Conservation (phyloP, 2,888 invertebrate species). For the Drosophila eohydei region DNA sequence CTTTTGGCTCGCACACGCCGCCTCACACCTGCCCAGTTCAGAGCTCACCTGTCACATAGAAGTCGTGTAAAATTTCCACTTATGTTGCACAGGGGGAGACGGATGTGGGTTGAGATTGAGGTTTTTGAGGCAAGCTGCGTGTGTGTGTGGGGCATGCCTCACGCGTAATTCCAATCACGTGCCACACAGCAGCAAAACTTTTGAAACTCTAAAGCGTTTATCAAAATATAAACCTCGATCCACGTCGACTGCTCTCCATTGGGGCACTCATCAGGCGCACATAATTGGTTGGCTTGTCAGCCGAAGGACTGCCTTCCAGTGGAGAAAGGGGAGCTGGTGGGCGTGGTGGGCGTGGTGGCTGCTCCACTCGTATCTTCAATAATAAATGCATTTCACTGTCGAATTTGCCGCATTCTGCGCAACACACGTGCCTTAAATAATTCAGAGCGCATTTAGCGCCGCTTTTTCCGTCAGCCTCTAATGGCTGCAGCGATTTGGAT, state of each 20-base stretch:
- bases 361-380: slow-evolving; percentile 65
- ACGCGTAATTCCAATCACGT: slow-evolving; percentile 79
- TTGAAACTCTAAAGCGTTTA: slow-evolving; percentile 77
- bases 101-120: slow-evolving; percentile 35
- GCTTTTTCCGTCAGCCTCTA: slow-evolving; percentile 68
- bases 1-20: slow-evolving; percentile 23
- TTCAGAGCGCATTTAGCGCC: slow-evolving; percentile 77
- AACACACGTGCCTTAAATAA: slow-evolving; percentile 81
- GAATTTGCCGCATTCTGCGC: slow-evolving; percentile 81
- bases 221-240: slow-evolving; percentile 57
- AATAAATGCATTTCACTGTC: slow-evolving; percentile 81
- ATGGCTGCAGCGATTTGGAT: slow-evolving; percentile 69
- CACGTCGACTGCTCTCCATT: slow-evolving; percentile 5
- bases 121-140: slow-evolving; percentile 28
- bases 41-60: slow-evolving; percentile 16
- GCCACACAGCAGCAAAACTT: slow-evolving; percentile 69
- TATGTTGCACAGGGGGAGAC: slow-evolving; percentile 17
- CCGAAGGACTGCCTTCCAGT: slow-evolving; percentile 44
- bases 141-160: slow-evolving; percentile 33
- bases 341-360: not conserved
- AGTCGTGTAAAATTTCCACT: slow-evolving; percentile 55
- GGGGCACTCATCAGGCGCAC: slow-evolving; percentile 59
- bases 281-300: slow-evolving; percentile 74
- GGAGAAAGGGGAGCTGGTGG: not conserved
- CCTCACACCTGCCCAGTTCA: slow-evolving; percentile 11